Base-by-base conservation (phyloP, 2,888 invertebrate species). In the Melolontha melolontha region DNA sequence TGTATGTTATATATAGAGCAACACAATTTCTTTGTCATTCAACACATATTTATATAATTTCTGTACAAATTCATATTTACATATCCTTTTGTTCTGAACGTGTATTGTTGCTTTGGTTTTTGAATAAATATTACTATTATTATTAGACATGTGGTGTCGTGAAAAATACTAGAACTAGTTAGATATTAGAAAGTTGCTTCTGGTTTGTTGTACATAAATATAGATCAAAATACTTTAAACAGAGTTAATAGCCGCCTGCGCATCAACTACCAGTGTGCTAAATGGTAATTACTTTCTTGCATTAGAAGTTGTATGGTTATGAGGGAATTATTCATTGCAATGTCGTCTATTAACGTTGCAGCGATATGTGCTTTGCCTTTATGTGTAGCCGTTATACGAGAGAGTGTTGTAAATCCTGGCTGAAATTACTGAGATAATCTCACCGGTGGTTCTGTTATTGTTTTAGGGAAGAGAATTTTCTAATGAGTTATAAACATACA, bases 301-400 rank as follows among this genome's bases (percentile, higher is more conserved):
- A 65, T 68, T 64, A 64, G 42, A 65, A 64, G 64, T 54, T 50
- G 49, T 57, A 54, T 50, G 57, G 49, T 68, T 68, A 65, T 68
- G 65, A 65, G 67, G 47, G 49, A 64, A 68, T 65, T 68, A 68
- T 67, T 67, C 63, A 64, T 66, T 52, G 59, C 69, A 41, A 62
- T 69, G 66, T 66, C 29, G 65, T 42, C 66, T 62, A 69, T 69
- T 69, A 69, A 69, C 69, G 62, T 69, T 59, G 59, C 69, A 51
- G 50, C 66, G 52, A 68, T 68, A 64, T 69, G 59, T 62, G 44
- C 6, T 34, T 34, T 34, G 34, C 8, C 34, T 34, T 34, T 55
- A 29, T 40, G 39, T 39, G 11, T 12, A 5, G 55, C 55, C 55
- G 55, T 55, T 55, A 55, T 40, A 55, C 39, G 29, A 55, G 55